These are phyloP conservation scores for Atopsyche davidsoni DNA, from an alignment of 1,140 invertebrate species.

Conservation along the genomic window DNA sequence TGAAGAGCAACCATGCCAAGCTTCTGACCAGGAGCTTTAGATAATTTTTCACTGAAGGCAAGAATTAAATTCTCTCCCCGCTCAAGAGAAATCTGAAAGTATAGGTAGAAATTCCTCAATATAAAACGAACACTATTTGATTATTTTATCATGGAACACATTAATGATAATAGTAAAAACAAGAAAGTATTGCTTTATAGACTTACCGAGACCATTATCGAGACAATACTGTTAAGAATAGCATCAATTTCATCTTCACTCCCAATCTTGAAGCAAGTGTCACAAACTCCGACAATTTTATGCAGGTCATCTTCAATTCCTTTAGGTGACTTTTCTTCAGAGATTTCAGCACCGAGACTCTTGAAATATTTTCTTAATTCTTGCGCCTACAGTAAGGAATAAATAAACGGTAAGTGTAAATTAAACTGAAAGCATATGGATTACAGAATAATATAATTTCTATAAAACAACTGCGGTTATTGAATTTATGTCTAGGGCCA, in stretches of 20 bases:
- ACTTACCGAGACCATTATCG: constrained; percentile 82
- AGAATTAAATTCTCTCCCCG: constrained; percentile 85
- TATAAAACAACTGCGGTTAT: constrained; percentile 3
- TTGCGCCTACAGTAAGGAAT: constrained; percentile 74
- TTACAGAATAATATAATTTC: constrained; percentile 1
- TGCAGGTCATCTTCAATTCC: constrained; percentile 90
- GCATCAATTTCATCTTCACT: constrained; percentile 75
- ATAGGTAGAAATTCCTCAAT: too few species aligned
- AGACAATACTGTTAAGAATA: constrained; percentile 86
- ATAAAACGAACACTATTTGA: not conserved
- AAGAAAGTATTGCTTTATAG: constrained; percentile 3
- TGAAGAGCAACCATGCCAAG: constrained; percentile 74
- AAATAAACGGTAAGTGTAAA: constrained; percentile 12
- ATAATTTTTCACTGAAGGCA: constrained; percentile 88
- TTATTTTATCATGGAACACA: not conserved
- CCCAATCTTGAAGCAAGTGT: constrained; percentile 82
- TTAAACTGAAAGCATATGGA: not conserved
- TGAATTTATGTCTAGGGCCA: constrained; percentile 5
- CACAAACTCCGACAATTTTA: constrained; percentile 91
- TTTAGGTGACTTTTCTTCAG: constrained; percentile 81
- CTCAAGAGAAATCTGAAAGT: constrained; percentile 67
- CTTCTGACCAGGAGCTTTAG: constrained; percentile 82
- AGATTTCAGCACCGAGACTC: constrained; percentile 84
- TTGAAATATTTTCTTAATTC: constrained; percentile 87
- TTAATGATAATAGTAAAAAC: not conserved